These are phyloP conservation scores for Sebastes minor DNA, from an alignment of 2,797 vertebrate genomes.

Conservation along the genomic window DNA sequence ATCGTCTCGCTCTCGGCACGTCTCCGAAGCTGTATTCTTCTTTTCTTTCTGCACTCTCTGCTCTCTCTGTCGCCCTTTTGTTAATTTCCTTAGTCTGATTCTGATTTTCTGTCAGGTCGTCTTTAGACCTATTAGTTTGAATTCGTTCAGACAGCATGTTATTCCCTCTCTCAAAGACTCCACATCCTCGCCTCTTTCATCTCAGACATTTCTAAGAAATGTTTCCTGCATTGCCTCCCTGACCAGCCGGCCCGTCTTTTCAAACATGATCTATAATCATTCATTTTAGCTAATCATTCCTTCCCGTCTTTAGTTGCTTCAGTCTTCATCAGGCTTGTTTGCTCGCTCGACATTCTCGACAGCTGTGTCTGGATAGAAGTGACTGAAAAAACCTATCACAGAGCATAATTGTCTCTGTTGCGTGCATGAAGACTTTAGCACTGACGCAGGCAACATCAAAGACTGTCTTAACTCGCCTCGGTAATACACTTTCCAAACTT, in stretches of 20 bases:
- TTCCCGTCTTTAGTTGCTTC: neutral
- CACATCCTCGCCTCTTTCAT: slow-evolving; percentile 33
- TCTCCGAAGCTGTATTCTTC: neutral
- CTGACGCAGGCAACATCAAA: slow-evolving; percentile 7
- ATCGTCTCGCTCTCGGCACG: neutral
- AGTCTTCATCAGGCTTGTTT: slow-evolving; percentile 12
- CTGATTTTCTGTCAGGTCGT: slow-evolving; percentile 21
- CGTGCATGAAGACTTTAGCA: neutral
- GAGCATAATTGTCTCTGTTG: neutral
- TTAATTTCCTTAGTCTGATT: neutral
- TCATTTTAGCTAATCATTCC: slow-evolving; percentile 2
- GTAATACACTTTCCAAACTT: neutral
- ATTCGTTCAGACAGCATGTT: neutral
- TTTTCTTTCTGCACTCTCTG: neutral
- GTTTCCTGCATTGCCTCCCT: neutral
- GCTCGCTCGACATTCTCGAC: neutral
- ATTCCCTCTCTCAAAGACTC: slow-evolving; percentile 22
- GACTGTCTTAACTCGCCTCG: neutral
- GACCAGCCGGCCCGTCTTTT: neutral
- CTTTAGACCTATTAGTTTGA: neutral
- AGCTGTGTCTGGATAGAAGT: neutral
- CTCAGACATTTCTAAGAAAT: slow-evolving; percentile 1
- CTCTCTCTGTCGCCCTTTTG: neutral
- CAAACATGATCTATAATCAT: slow-evolving; percentile 10
- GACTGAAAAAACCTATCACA: neutral